phyloP scores from a whole-genome alignment of 2,888 invertebrate genomes.

The Vannuccia rotundouncinata region DNA sequence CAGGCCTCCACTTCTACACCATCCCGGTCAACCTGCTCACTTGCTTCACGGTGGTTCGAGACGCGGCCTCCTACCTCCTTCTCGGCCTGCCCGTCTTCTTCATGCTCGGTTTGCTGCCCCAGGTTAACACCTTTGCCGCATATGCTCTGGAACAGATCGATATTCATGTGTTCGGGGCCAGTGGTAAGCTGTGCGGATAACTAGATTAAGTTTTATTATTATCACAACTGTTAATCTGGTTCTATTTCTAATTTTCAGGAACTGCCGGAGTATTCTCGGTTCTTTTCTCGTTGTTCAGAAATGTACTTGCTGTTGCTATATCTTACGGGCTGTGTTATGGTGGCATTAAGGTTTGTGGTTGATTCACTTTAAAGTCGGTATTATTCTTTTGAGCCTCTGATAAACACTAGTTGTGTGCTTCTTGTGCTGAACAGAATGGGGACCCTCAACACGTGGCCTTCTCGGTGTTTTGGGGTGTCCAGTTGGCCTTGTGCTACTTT shows the following conservation, averaged over 20 bases:
- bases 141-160: slow-evolving; percentile 83
- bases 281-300: slow-evolving; percentile 18
- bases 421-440: slow-evolving; percentile 60
- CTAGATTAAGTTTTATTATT: slow-evolving; percentile 27
- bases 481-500: slow-evolving; percentile 82
- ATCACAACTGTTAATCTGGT: not conserved
- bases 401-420: too few relatives aligned
- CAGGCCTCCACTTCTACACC: not conserved
- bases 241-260: slow-evolving; percentile 42
- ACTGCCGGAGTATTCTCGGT: slow-evolving; percentile 45
- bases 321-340: not conserved
- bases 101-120: slow-evolving; percentile 89
- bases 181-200: slow-evolving; percentile 59
- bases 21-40: not conserved
- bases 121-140: slow-evolving; percentile 88
- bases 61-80: slow-evolving; percentile 55
- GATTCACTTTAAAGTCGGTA: not conserved
- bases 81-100: slow-evolving; percentile 86
- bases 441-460: slow-evolving; percentile 81
- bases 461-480: slow-evolving; percentile 82
- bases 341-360: not conserved
- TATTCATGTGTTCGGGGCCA: slow-evolving; percentile 64
- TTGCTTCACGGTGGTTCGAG: not conserved
- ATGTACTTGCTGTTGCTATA: slow-evolving; percentile 22
- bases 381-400: too few relatives aligned